Conservation (phyloP, 2,113 vertebrate species). For the Erythrocercus mccallii region DNA sequence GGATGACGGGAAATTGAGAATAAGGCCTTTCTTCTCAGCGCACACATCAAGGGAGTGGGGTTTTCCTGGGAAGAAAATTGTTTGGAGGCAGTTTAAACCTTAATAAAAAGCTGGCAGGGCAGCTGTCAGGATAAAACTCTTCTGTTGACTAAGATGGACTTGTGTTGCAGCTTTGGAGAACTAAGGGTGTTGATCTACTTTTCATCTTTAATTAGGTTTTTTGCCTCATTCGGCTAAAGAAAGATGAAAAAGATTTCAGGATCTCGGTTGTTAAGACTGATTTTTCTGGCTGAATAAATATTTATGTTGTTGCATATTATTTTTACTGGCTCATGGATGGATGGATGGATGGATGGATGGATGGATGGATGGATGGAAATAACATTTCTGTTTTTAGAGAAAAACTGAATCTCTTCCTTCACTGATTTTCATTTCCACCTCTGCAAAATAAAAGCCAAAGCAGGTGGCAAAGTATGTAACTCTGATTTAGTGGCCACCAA, state of each 20-base stretch:
- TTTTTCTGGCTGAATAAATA: constrained; percentile 6
- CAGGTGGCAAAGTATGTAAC: background rate
- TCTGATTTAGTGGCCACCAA: background rate
- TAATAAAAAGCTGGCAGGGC: constrained; percentile 2
- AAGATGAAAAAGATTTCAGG: background rate
- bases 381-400: background rate
- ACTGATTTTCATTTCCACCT: background rate
- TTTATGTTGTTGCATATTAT: background rate
- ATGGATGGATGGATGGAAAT: background rate
- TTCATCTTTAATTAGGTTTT: constrained; percentile 13
- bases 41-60: background rate
- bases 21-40: constrained; percentile 17
- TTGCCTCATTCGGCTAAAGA: background rate
- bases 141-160: background rate
- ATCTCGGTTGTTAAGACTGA: background rate
- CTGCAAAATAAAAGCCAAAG: background rate
- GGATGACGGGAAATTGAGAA: constrained; percentile 32
- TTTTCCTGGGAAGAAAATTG: background rate
- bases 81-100: background rate
- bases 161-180: background rate
- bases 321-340: constrained; percentile 3
- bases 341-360: background rate
- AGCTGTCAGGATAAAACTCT: background rate
- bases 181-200: background rate
- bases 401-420: background rate